These are phyloP conservation scores for Merodon equestris DNA, from an alignment of 2,888 invertebrate species.

Conservation along the genomic window DNA sequence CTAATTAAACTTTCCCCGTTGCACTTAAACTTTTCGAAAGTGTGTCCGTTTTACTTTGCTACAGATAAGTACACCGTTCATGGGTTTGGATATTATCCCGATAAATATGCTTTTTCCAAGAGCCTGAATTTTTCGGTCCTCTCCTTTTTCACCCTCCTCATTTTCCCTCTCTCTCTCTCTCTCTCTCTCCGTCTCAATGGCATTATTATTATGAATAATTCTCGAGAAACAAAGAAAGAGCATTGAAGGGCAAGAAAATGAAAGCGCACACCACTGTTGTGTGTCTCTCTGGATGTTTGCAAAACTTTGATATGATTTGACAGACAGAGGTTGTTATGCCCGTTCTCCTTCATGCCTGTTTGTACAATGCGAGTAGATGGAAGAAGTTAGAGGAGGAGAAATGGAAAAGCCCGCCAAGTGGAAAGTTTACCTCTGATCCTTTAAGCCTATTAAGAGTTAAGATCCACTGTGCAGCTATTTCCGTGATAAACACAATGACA, in stretches of 20 bases:
- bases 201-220: slow-evolving; percentile 58
- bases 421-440: slow-evolving; percentile 56
- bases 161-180: slow-evolving; percentile 1
- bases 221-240: slow-evolving; percentile 30
- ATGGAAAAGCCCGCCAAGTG: slow-evolving; percentile 32
- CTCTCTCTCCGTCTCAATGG: background rate
- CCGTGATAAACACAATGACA: slow-evolving; percentile 34
- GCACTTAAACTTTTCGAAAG: slow-evolving; percentile 51
- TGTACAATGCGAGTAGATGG: background rate
- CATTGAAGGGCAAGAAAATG: no score
- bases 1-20: slow-evolving; percentile 66
- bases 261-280: slow-evolving; percentile 45
- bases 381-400: slow-evolving; percentile 11
- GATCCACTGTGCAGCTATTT: slow-evolving; percentile 41
- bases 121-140: background rate
- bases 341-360: no score
- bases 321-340: slow-evolving; percentile 7
- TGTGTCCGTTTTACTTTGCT: slow-evolving; percentile 63
- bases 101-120: slow-evolving; percentile 23
- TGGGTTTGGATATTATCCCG: slow-evolving; percentile 45
- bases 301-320: slow-evolving; percentile 58
- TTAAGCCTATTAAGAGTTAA: slow-evolving; percentile 63
- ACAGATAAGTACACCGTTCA: slow-evolving; percentile 54
- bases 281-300: slow-evolving; percentile 60
- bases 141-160: background rate